Evolutionary conservation across 1,140 invertebrate species (phyloP).

Genomic region (Halotydeus destructor): DNA sequence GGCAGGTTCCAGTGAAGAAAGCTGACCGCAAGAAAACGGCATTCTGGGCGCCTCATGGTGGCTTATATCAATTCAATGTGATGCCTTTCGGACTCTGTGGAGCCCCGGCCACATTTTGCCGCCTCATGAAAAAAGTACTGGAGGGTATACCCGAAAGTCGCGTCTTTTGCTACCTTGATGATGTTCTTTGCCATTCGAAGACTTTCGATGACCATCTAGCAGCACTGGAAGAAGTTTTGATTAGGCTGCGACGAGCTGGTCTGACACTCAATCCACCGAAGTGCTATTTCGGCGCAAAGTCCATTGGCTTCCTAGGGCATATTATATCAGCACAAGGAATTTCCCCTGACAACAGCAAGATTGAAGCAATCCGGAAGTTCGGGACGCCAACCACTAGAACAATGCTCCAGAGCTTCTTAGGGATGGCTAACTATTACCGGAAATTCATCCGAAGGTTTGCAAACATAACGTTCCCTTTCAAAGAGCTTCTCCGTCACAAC

Average conservation of each 20-base stretch:
- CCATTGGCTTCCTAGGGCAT: constrained; percentile 23
- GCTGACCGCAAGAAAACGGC: too few relatives aligned
- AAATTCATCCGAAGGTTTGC: constrained; percentile 16
- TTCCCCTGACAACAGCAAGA: constrained; percentile 21
- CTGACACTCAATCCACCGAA: constrained; percentile 23
- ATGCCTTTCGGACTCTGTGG: constrained; percentile 20
- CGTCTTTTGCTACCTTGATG: constrained; percentile 5
- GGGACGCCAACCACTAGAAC: constrained; percentile 6
- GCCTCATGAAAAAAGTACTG: not conserved
- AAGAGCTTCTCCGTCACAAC: constrained; percentile 18
- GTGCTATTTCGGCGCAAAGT: constrained; percentile 18
- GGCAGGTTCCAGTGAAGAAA: too few relatives aligned
- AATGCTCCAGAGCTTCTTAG: constrained; percentile 10
- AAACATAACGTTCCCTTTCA: constrained; percentile 21
- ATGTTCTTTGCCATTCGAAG: constrained; percentile 10
- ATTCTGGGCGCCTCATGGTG: constrained; percentile 13
- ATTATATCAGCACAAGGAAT: constrained; percentile 20
- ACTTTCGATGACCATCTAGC: constrained; percentile 16
- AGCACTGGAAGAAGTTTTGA: constrained; percentile 17
- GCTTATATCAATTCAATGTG: constrained; percentile 19
- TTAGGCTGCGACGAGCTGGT: constrained; percentile 14
- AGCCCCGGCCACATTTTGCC: constrained; percentile 6
- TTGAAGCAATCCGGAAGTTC: constrained; percentile 16
- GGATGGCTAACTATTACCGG: constrained; percentile 23
- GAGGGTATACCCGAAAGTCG: not conserved